Evolutionary conservation across 2,888 invertebrate species (phyloP).

Genomic region (Drosophila austrosaltans): DNA sequence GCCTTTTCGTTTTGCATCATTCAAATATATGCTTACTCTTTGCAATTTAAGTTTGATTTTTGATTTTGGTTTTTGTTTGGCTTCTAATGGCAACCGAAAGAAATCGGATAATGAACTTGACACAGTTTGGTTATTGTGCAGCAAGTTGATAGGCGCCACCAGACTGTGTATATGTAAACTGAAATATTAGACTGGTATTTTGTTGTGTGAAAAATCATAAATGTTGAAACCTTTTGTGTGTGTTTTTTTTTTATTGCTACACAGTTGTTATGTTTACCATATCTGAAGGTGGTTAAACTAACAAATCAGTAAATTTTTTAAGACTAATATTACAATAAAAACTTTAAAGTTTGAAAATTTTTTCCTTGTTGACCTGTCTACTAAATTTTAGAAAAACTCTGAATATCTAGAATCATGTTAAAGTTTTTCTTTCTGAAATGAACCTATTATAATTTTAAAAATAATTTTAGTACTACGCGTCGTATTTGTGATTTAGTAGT

Average conservation of each 20-base stretch:
- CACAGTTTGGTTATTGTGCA: constrained; percentile 48
- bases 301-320: background rate
- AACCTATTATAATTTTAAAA: background rate
- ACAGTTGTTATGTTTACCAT: background rate
- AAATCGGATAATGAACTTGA: constrained; percentile 58
- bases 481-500: background rate
- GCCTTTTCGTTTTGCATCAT: background rate
- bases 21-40: constrained; percentile 12
- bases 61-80: background rate
- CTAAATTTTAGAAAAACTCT: no score
- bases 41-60: constrained; percentile 1
- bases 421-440: no score
- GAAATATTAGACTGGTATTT: constrained; percentile 1
- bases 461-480: background rate
- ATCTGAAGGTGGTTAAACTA: background rate
- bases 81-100: background rate
- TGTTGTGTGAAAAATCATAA: constrained; percentile 1
- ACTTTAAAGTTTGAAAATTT: background rate
- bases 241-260: background rate
- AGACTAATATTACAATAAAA: no score
- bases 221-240: constrained; percentile 5
- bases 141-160: constrained; percentile 8
- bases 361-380: no score
- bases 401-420: no score
- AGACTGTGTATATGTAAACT: background rate